phyloP scores from a whole-genome alignment of 2,797 vertebrate species.

The Perdix hodgsoniae region DNA sequence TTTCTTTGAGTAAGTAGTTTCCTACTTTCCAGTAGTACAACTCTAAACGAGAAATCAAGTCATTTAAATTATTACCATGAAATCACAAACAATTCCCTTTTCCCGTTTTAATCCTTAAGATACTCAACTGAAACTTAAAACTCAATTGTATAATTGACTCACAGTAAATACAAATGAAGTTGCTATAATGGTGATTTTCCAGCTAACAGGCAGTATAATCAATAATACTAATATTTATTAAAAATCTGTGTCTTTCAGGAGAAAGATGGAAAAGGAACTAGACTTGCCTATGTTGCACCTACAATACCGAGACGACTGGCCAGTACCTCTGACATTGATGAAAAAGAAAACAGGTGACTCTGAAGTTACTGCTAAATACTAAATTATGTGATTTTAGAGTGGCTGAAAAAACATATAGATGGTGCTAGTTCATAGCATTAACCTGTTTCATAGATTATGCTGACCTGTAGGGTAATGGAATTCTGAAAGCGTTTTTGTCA shows the following conservation, averaged over 20 bases:
- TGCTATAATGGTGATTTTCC: background rate
- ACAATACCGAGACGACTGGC: slow-evolving; percentile 94
- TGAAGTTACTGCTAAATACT: background rate
- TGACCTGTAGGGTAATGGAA: background rate
- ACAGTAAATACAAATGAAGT: background rate
- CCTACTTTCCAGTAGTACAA: background rate
- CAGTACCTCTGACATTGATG: slow-evolving; percentile 96
- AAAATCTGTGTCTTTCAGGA: slow-evolving; percentile 81
- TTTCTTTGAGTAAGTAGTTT: background rate
- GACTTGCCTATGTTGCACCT: slow-evolving; percentile 94
- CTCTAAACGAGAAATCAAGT: background rate
- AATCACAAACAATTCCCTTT: background rate
- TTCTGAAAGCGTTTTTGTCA: background rate
- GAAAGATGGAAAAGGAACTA: slow-evolving; percentile 91
- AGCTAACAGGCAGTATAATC: background rate
- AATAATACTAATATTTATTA: background rate
- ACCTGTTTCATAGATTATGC: background rate
- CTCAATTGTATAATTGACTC: accelerated
- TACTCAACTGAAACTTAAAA: background rate
- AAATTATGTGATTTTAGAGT: background rate
- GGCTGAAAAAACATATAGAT: background rate
- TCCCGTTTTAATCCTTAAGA: background rate
- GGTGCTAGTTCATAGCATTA: background rate
- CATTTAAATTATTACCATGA: background rate
- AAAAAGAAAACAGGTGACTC: slow-evolving; percentile 95